A percentile compares a stretch with the other conserved stretches of the same genome.
Conservation (phyloP, 2,797 vertebrate genomes). For the Acrossocheilus fasciatus region DNA sequence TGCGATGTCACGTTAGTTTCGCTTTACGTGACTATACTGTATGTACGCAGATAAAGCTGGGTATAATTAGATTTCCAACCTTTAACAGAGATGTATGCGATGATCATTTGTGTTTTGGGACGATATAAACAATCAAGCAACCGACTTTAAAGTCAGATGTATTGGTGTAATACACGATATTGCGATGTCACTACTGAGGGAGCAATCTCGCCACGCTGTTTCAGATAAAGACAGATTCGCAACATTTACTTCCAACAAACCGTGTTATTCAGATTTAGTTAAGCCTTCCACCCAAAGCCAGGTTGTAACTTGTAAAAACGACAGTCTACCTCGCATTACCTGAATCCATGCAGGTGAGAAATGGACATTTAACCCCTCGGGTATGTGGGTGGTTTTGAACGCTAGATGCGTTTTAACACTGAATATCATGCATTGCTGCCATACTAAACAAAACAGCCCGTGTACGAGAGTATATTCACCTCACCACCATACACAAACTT, state of each 20-base stretch:
- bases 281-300: background rate
- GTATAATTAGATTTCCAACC: background rate
- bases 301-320: background rate
- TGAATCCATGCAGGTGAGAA: background rate
- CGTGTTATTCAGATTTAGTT: constrained; percentile 12
- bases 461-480: background rate
- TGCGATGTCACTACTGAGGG: background rate
- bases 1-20: background rate
- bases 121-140: background rate
- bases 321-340: background rate
- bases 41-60: background rate
- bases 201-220: background rate
- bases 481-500: constrained; percentile 7
- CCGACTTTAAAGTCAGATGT: background rate
- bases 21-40: background rate
- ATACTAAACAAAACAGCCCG: background rate
- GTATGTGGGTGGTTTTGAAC: background rate
- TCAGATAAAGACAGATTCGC: background rate
- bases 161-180: background rate
- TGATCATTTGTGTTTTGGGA: background rate
- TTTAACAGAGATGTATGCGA: background rate
- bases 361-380: background rate
- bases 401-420: background rate
- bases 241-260: background rate
- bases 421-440: background rate